These are phyloP conservation scores for Tragelaphus eurycerus DNA, from an alignment of 2,797 vertebrate species.

Conservation along the genomic window DNA sequence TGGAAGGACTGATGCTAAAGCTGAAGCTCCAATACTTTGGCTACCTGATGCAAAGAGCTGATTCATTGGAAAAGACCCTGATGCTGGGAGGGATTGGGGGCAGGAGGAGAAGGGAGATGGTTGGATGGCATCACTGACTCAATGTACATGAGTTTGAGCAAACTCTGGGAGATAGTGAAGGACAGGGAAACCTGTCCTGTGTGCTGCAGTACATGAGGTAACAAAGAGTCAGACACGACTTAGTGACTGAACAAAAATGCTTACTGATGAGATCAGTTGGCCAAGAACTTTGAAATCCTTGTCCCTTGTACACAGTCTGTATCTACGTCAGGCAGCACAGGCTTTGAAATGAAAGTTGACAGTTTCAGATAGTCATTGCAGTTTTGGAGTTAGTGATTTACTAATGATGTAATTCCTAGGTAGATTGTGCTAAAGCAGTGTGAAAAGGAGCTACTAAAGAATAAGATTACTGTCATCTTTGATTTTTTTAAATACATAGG, in stretches of 20 bases:
- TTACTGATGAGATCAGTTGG: not conserved
- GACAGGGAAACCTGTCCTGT: not conserved
- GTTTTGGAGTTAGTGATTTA: not conserved
- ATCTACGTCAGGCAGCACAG: not conserved
- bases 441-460: not conserved
- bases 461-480: not conserved
- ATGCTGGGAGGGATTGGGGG: not conserved
- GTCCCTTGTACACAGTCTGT: rapidly evolving
- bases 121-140: not conserved
- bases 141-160: not conserved
- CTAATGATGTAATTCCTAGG: not conserved
- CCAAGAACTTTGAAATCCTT: not conserved
- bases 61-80: not conserved
- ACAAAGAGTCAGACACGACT: not conserved
- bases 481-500: not conserved
- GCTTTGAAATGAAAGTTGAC: not conserved
- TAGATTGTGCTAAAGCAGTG: not conserved
- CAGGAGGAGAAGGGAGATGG: not conserved
- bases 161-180: not conserved
- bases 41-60: not conserved
- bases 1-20: not conserved
- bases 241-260: not conserved
- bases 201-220: not conserved
- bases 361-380: not conserved
- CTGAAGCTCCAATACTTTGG: not conserved